Conservation (phyloP, 2,797 vertebrate genomes). For the Ceyx erithaca region DNA sequence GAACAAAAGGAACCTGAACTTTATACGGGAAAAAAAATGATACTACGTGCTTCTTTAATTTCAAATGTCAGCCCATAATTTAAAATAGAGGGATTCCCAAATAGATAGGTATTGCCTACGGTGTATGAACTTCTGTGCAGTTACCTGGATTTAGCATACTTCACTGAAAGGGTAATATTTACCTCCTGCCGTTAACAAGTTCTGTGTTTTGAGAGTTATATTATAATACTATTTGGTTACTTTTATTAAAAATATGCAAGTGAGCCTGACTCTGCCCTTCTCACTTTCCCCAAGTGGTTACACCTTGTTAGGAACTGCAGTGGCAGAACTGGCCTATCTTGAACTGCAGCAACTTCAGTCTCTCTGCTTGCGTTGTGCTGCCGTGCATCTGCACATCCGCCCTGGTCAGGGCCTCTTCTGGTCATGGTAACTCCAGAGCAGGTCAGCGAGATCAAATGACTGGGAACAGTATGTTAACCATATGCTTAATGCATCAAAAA, state of each 20-base stretch:
- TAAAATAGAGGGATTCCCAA: neutral
- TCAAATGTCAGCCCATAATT: neutral
- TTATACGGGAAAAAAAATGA: neutral
- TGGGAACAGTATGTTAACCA: neutral
- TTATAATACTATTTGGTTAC: neutral
- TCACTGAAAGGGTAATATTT: neutral
- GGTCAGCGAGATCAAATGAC: neutral
- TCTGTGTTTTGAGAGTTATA: neutral
- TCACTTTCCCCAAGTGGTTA: neutral
- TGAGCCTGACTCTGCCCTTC: neutral
- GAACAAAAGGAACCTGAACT: neutral
- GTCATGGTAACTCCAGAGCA: neutral
- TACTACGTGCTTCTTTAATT: neutral
- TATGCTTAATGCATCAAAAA: neutral
- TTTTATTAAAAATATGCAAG: neutral
- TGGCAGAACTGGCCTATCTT: neutral
- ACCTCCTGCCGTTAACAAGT: neutral
- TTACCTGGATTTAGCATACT: rapidly evolving
- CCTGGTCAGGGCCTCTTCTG: neutral
- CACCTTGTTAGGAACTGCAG: neutral
- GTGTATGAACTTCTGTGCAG: neutral
- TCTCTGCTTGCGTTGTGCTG: neutral
- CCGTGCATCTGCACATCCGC: neutral
- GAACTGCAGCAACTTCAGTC: neutral
- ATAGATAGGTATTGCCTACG: neutral